These are phyloP conservation scores for Tipula unca DNA, from an alignment of 2,888 invertebrate species.

Conservation along the genomic window DNA sequence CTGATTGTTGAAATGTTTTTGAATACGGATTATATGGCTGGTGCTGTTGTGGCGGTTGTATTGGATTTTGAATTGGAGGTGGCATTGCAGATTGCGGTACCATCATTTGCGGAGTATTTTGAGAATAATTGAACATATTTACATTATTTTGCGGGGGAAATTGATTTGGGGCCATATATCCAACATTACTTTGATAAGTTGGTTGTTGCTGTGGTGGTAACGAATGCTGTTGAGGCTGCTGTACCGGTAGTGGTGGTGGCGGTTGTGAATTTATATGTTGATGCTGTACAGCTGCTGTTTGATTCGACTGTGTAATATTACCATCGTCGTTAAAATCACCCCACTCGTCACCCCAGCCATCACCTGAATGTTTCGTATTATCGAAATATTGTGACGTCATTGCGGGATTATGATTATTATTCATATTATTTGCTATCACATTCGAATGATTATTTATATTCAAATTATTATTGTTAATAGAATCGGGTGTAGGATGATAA, in stretches of 20 bases:
- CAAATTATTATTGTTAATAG: slow-evolving; percentile 8
- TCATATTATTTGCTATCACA: neutral
- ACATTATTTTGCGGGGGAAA: neutral
- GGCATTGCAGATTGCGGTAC: neutral
- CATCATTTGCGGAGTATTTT: neutral
- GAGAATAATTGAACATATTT: slow-evolving; percentile 21
- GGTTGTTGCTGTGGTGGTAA: neutral
- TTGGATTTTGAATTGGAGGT: neutral
- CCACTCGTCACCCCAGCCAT: slow-evolving; percentile 23
- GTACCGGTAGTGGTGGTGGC: neutral
- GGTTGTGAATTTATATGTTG: neutral
- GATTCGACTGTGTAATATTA: slow-evolving; percentile 19
- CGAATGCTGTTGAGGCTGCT: neutral
- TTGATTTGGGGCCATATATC: slow-evolving; percentile 9
- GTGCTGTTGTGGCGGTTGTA: neutral
- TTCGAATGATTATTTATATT: neutral
- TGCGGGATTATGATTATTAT: neutral
- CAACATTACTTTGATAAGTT: neutral
- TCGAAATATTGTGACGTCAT: slow-evolving; percentile 24
- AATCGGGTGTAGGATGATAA: neutral
- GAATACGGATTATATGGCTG: neutral
- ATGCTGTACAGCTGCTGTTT: neutral
- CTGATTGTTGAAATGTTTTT: neutral
- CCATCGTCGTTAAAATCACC: slow-evolving; percentile 22
- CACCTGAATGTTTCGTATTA: neutral